These are phyloP conservation scores for Aleiodes leptofemur DNA, from an alignment of 2,888 invertebrate genomes.

Conservation along the genomic window DNA sequence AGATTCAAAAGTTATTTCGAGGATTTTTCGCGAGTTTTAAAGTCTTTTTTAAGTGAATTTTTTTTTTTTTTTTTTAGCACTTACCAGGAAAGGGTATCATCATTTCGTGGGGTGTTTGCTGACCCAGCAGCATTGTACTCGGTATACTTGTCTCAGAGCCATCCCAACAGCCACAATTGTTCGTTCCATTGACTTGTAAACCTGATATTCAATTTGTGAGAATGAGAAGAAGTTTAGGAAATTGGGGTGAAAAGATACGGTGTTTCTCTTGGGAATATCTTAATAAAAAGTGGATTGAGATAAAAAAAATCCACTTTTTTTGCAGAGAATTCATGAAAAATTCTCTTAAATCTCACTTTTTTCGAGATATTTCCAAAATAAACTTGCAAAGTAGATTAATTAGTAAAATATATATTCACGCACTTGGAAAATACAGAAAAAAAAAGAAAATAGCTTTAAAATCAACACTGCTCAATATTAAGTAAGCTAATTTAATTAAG, in stretches of 20 bases:
- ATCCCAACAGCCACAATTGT: constrained; percentile 72
- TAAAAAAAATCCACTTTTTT: too few relatives aligned
- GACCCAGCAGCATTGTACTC: constrained; percentile 72
- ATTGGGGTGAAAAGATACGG: too few relatives aligned
- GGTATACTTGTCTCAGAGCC: constrained; percentile 71
- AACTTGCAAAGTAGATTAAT: too few relatives aligned
- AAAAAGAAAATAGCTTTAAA: background rate
- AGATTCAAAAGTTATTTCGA: constrained; percentile 63
- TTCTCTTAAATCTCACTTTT: too few relatives aligned
- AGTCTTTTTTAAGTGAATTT: background rate
- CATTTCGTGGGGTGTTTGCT: constrained; percentile 73
- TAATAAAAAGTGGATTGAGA: too few relatives aligned
- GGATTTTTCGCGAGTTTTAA: constrained; percentile 62
- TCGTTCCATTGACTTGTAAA: constrained; percentile 73
- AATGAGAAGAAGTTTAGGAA: background rate
- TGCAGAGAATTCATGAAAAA: too few relatives aligned
- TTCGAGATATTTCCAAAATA: too few relatives aligned
- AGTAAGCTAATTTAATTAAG: constrained; percentile 8
- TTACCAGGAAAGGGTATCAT: constrained; percentile 72
- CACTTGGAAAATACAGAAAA: constrained; percentile 1
- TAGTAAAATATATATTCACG: too few relatives aligned
- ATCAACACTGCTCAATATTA: background rate
- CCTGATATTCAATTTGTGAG: constrained; percentile 57
- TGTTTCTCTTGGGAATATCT: too few relatives aligned
- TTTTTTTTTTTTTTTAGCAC: background rate